These are phyloP conservation scores for Carettochelys insculpta DNA, from an alignment of 2,113 vertebrate species.

Conservation along the genomic window DNA sequence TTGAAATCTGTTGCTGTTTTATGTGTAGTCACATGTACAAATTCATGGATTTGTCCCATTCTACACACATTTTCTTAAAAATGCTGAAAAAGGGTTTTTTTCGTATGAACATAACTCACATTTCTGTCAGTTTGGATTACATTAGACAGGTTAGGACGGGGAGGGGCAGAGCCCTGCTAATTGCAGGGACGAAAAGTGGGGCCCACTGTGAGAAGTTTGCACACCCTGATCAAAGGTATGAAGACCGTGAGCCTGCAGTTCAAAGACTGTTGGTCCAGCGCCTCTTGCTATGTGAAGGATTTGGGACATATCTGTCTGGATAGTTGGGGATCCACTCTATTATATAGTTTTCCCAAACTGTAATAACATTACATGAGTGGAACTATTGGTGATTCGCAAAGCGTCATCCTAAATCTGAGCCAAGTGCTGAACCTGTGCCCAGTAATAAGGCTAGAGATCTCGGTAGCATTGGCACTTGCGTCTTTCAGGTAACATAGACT, in stretches of 20 bases:
- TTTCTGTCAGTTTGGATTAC: too few relatives aligned
- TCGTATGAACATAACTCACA: too few relatives aligned
- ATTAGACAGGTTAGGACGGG: too few relatives aligned
- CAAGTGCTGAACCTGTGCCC: neutral
- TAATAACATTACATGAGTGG: neutral
- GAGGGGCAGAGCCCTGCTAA: too few relatives aligned
- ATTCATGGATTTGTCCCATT: too few relatives aligned
- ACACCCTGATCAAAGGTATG: accelerated
- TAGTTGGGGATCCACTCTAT: accelerated
- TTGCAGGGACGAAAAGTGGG: too few relatives aligned
- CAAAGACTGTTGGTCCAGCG: neutral
- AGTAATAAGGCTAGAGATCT: neutral
- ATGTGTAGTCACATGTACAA: too few relatives aligned
- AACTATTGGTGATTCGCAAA: neutral
- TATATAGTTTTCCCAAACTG: neutral
- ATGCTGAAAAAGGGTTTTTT: too few relatives aligned
- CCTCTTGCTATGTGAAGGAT: neutral
- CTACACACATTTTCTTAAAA: too few relatives aligned
- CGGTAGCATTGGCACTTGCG: neutral
- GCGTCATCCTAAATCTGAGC: neutral
- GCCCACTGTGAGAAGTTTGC: too few relatives aligned
- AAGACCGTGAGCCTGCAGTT: accelerated
- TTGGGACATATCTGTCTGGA: neutral
- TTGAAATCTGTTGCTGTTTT: too few relatives aligned
- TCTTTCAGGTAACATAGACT: too few relatives aligned